These are phyloP conservation scores for Digitonthophagus gazella DNA, from an alignment of 2,888 invertebrate genomes.

Conservation along the genomic window DNA sequence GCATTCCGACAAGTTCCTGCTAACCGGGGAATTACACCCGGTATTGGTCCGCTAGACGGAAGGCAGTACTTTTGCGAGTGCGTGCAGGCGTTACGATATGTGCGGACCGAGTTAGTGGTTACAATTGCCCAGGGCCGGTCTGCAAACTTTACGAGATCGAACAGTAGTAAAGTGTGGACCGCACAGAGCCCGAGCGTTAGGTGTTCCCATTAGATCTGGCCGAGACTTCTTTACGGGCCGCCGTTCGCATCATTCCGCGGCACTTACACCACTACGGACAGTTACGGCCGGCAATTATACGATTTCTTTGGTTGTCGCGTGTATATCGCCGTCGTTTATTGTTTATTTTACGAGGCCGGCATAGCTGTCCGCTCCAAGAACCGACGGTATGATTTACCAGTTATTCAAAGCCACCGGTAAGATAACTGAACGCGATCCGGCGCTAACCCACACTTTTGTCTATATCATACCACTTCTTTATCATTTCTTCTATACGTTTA, in stretches of 20 bases:
- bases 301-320: constrained; percentile 34
- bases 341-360: constrained; percentile 32
- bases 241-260: constrained; percentile 35
- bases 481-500: background rate
- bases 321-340: constrained; percentile 33
- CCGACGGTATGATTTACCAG: constrained; percentile 5
- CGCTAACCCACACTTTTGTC: background rate
- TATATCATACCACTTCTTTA: background rate
- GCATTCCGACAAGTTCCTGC: background rate
- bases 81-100: constrained; percentile 22
- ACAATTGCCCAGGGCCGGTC: constrained; percentile 26
- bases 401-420: background rate
- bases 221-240: constrained; percentile 32
- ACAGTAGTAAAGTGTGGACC: constrained; percentile 35
- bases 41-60: background rate
- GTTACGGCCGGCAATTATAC: constrained; percentile 38
- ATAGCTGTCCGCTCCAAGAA: constrained; percentile 16
- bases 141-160: constrained; percentile 31
- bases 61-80: constrained; percentile 5
- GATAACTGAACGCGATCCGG: background rate
- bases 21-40: background rate
- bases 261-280: constrained; percentile 37
- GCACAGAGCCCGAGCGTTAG: constrained; percentile 36
- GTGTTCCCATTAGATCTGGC: constrained; percentile 37
- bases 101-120: constrained; percentile 20